phyloP scores from a whole-genome alignment of 2,888 invertebrate genomes.

The Microplitis manilae region DNA sequence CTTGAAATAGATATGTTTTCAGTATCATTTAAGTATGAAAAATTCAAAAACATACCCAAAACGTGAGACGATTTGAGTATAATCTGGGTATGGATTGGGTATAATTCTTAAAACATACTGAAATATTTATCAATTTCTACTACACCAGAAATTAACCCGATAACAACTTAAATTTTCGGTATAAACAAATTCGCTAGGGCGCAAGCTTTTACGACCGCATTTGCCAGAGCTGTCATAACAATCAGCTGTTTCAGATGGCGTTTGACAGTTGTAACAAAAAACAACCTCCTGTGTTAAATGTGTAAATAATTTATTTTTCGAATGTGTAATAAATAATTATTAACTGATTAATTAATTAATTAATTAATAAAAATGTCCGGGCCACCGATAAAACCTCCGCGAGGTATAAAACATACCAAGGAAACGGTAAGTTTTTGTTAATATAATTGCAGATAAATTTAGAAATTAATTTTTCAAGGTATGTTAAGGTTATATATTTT shows the following conservation, averaged over 20 bases:
- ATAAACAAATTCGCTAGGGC: too few relatives aligned
- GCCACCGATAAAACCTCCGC: conserved; percentile 88
- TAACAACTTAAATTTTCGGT: too few relatives aligned
- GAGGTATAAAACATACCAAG: conserved; percentile 88
- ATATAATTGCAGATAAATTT: conserved; percentile 22
- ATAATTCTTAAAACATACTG: too few relatives aligned
- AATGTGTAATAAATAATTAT: not conserved
- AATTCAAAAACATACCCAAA: too few relatives aligned
- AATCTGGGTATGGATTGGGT: too few relatives aligned
- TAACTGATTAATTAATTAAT: conserved; percentile 10
- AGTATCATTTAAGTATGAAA: too few relatives aligned
- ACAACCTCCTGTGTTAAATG: not conserved
- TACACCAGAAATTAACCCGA: too few relatives aligned
- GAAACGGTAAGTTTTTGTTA: conserved; percentile 80
- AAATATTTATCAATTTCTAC: too few relatives aligned
- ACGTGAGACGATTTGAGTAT: too few relatives aligned
- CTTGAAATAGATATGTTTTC: too few relatives aligned
- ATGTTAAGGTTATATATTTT: conserved; percentile 7
- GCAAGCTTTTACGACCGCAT: not conserved
- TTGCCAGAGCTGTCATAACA: not conserved
- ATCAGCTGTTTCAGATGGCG: not conserved
- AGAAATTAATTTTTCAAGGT: conserved; percentile 28
- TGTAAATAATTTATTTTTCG: not conserved
- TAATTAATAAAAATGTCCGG: conserved; percentile 71
- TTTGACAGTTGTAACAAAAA: not conserved